phyloP scores from a whole-genome alignment of 2,888 invertebrate species.

The Monochamus alternatus region DNA sequence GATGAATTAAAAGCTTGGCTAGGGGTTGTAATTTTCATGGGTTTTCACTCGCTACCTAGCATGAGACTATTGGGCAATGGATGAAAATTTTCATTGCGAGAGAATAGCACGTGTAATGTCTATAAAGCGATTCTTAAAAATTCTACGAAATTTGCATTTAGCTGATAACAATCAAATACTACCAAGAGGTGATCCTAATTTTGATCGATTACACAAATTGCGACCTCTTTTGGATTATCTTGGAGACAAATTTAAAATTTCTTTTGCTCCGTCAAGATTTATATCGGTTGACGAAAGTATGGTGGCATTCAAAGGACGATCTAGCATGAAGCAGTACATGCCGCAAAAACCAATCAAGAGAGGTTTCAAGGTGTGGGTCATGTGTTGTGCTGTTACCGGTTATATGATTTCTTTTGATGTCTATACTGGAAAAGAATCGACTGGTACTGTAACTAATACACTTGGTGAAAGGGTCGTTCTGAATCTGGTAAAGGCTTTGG shows the following conservation, averaged over 20 bases:
- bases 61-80: conserved; percentile 24
- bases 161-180: conserved; percentile 2
- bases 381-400: conserved; percentile 36
- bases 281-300: conserved; percentile 40
- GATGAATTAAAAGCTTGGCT: neutral
- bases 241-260: conserved; percentile 12
- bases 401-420: conserved; percentile 15
- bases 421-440: neutral
- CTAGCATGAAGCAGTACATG: conserved; percentile 30
- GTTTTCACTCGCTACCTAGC: conserved; percentile 34
- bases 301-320: conserved; percentile 30
- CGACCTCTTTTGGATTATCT: neutral
- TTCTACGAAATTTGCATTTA: conserved; percentile 21
- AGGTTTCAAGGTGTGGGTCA: conserved; percentile 46
- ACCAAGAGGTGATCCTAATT: conserved; percentile 6
- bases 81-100: conserved; percentile 15
- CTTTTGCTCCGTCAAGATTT: conserved; percentile 8
- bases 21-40: conserved; percentile 25
- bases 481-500: neutral
- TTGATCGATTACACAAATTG: conserved; percentile 17
- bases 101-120: conserved; percentile 20
- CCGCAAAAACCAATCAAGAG: conserved; percentile 46
- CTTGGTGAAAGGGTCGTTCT: neutral
- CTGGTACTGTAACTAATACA: neutral
- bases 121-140: conserved; percentile 33